Evolutionary conservation across 1,140 invertebrate genomes (phyloP).

Genomic region (Bombus fervidus): DNA sequence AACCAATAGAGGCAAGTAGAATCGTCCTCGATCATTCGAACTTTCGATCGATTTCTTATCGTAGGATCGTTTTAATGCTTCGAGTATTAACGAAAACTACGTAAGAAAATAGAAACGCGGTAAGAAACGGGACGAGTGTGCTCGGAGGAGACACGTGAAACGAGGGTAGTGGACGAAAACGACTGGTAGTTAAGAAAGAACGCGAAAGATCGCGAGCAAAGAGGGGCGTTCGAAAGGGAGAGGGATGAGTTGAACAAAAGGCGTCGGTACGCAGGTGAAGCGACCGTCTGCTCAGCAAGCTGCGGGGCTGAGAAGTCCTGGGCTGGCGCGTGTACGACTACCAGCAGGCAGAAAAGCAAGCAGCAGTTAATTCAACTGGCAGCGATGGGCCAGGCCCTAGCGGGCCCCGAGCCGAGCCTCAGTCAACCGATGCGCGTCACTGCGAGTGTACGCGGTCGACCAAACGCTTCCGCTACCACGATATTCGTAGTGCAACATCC

Average conservation of each 20-base stretch:
- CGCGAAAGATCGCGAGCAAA: not conserved
- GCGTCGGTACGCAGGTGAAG: constrained; percentile 65
- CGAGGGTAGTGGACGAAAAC: not conserved
- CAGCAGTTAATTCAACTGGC: constrained; percentile 33
- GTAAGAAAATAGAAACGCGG: not conserved
- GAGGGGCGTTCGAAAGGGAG: not conserved
- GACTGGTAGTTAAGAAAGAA: not conserved
- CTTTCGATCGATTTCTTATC: not conserved
- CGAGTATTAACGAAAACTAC: not conserved
- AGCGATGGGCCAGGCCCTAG: constrained; percentile 46
- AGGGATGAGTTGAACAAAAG: constrained; percentile 57
- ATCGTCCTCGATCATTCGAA: too few species aligned
- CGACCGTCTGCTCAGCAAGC: constrained; percentile 66
- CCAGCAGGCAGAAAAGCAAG: constrained; percentile 40
- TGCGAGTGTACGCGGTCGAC: constrained; percentile 58
- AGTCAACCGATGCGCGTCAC: constrained; percentile 77
- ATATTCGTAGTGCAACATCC: not conserved
- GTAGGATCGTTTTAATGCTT: not conserved
- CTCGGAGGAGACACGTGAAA: not conserved
- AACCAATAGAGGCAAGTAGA: too few species aligned
- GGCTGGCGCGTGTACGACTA: constrained; percentile 53
- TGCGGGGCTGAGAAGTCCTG: constrained; percentile 49
- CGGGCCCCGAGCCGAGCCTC: constrained; percentile 67
- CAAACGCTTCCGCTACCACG: constrained; percentile 16
- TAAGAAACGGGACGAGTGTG: not conserved